Evolutionary conservation across 2,888 invertebrate genomes (phyloP).

Genomic region (Drosophila neoperkinsi): DNA sequence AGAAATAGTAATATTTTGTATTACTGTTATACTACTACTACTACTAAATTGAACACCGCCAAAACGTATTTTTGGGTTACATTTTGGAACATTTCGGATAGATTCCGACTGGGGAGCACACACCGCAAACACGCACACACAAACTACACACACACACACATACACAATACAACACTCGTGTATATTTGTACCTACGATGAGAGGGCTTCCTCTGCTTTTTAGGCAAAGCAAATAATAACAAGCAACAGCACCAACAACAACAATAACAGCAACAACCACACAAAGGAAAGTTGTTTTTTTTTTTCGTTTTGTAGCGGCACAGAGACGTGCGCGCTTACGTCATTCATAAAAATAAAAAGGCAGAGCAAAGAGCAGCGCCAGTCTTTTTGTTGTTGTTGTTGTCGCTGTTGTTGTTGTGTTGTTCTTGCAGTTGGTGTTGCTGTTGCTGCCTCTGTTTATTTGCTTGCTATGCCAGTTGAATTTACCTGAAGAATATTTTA

Average conservation of each 20-base stretch:
- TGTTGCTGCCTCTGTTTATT: conserved; percentile 30
- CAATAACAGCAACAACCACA: conserved; percentile 38
- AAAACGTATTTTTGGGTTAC: neutral
- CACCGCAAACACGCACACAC: conserved; percentile 24
- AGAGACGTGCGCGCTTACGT: conserved; percentile 69
- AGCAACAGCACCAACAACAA: conserved; percentile 30
- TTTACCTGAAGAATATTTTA: conserved; percentile 78
- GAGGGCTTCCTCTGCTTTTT: conserved; percentile 41
- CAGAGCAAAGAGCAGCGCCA: conserved; percentile 42
- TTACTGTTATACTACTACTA: neutral
- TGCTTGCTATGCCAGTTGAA: conserved; percentile 34
- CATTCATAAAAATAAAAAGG: conserved; percentile 78
- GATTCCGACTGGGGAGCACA: neutral
- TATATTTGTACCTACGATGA: conserved; percentile 29
- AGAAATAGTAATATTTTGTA: neutral
- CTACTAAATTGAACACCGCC: neutral
- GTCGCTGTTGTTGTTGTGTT: conserved; percentile 22
- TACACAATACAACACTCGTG: neutral
- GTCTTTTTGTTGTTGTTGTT: conserved; percentile 10
- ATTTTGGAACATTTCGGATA: neutral
- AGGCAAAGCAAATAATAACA: conserved; percentile 45
- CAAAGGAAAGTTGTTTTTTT: conserved; percentile 60
- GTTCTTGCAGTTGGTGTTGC: conserved; percentile 5
- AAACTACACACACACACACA: neutral
- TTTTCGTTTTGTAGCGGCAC: conserved; percentile 57